A percentile compares a stretch with the other conserved stretches of the same genome.
Conservation (phyloP, 2,113 vertebrate species). For the Melanotaenia duboulayi region DNA sequence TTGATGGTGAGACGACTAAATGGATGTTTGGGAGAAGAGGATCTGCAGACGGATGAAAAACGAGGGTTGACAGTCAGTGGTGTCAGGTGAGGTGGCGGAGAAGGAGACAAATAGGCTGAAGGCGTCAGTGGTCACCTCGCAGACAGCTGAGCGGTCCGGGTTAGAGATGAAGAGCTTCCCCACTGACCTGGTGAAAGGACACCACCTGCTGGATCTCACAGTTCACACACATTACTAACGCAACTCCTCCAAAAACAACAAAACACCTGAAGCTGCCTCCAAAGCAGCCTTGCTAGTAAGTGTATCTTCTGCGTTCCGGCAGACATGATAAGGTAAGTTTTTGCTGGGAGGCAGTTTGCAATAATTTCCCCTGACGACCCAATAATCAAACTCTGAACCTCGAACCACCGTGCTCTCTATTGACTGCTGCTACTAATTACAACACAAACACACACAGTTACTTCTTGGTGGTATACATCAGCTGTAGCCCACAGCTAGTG, state of each 20-base stretch:
- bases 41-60: constrained; percentile 12
- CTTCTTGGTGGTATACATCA: constrained; percentile 67
- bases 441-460: constrained; percentile 64
- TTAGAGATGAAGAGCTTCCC: constrained; percentile 68
- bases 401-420: constrained; percentile 55
- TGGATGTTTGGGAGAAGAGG: constrained; percentile 39
- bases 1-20: constrained; percentile 37
- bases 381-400: constrained; percentile 73
- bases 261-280: constrained; percentile 32
- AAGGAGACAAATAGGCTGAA: constrained; percentile 12
- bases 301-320: constrained; percentile 43
- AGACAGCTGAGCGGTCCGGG: background rate
- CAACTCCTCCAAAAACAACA: constrained; percentile 9
- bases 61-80: constrained; percentile 28
- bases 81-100: constrained; percentile 15
- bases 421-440: constrained; percentile 75
- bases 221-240: constrained; percentile 70
- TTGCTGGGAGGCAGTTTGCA: constrained; percentile 73
- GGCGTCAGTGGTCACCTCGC: constrained; percentile 26
- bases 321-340: constrained; percentile 60
- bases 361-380: constrained; percentile 76
- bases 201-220: constrained; percentile 91
- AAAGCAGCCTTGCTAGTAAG: constrained; percentile 15
- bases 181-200: constrained; percentile 88
- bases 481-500: constrained; percentile 73